Percentiles rank a stretch among this genome's conserved stretches.
Conservation (phyloP, 1,140 invertebrate genomes). For the Drosophila mojavensis region DNA sequence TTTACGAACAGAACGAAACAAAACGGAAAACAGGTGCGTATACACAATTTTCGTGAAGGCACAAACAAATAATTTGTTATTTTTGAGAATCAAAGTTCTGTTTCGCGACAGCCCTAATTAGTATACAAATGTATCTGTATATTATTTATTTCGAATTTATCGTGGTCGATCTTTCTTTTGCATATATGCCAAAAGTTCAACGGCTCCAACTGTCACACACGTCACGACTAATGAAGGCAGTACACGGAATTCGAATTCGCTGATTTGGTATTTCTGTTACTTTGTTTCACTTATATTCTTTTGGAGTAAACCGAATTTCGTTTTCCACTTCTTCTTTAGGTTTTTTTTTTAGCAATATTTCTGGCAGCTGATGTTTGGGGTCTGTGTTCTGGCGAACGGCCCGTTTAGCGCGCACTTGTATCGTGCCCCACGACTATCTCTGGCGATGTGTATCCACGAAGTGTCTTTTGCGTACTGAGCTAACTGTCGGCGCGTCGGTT, state of each 20-base stretch:
- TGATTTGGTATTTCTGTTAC: neutral
- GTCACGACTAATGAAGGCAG: slow-evolving; percentile 27
- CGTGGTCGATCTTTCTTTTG: neutral
- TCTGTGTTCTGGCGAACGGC: slow-evolving; percentile 46
- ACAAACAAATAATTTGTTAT: slow-evolving; percentile 19
- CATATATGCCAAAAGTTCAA: slow-evolving; percentile 38
- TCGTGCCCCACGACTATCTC: slow-evolving; percentile 34
- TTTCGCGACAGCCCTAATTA: neutral
- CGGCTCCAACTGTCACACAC: slow-evolving; percentile 30
- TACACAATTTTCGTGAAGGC: slow-evolving; percentile 14
- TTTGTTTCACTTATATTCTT: slow-evolving; percentile 1
- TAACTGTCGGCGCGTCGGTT: slow-evolving; percentile 42
- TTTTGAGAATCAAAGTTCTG: slow-evolving; percentile 14
- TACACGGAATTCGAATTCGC: slow-evolving; percentile 1
- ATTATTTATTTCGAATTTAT: neutral
- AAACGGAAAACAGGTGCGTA: slow-evolving; percentile 26
- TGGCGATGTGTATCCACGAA: slow-evolving; percentile 70
- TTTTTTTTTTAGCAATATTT: neutral
- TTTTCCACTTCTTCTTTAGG: neutral
- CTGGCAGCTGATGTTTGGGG: slow-evolving; percentile 28
- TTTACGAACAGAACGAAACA: slow-evolving; percentile 40
- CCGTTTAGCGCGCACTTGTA: slow-evolving; percentile 62
- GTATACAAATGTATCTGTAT: slow-evolving; percentile 1
- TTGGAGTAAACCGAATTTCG: slow-evolving; percentile 1
- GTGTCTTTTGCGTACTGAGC: slow-evolving; percentile 70